A percentile compares a stretch with the other conserved stretches of the same genome.
phyloP scores from a whole-genome alignment of 2,797 vertebrate species.

The Gambelia wislizenii region DNA sequence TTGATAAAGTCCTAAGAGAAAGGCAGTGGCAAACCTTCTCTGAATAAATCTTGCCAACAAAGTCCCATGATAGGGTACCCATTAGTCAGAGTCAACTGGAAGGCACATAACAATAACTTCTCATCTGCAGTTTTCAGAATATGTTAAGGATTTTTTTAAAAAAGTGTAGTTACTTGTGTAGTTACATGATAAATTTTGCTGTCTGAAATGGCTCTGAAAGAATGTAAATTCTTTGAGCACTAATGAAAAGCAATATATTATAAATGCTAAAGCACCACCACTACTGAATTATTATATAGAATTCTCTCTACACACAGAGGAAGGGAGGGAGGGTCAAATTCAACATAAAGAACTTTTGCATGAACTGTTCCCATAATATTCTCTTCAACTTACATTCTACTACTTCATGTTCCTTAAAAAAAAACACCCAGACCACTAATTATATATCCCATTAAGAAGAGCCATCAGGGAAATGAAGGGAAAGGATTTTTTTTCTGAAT shows the following conservation, averaged over 20 bases:
- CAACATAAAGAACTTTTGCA: conserved; percentile 37
- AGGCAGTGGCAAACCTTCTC: no score
- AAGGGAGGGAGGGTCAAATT: background rate
- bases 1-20: no score
- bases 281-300: conserved; percentile 4
- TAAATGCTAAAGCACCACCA: background rate
- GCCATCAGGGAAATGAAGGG: rapidly evolving
- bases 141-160: background rate
- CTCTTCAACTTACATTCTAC: conserved; percentile 30
- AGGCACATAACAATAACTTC: background rate
- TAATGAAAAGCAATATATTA: background rate
- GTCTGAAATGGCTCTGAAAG: background rate
- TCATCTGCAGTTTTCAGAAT: background rate
- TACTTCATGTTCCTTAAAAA: background rate
- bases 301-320: background rate
- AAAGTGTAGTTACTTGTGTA: background rate
- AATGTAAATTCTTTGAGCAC: background rate
- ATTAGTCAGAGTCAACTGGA: no score
- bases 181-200: background rate
- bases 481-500: conserved; percentile 2
- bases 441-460: conserved; percentile 28
- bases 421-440: background rate
- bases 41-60: no score
- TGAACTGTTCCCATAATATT: conserved; percentile 21
- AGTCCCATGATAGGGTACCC: no score